Evolutionary conservation across 2,113 vertebrate species (phyloP), one percentile per base, ranked within the genome.

Genomic region (Clarias macrocephalus): DNA sequence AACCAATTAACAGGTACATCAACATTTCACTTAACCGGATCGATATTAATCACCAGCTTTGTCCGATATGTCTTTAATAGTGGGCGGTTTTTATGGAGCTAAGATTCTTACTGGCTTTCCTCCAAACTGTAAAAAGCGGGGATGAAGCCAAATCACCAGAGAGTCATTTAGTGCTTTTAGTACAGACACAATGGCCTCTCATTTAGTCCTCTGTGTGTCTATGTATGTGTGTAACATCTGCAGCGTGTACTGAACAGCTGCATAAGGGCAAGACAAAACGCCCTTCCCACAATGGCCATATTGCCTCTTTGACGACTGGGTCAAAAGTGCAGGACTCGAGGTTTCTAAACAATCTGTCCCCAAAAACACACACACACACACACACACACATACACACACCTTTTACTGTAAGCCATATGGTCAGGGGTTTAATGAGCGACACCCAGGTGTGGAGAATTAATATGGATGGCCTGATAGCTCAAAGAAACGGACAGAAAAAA

Each of bases 271-370:
- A 81, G 56, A 82, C 65, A 73, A 86, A 48, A 73, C 65, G 81
- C 63, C 73, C 37, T 79, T 86, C 84, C 60, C 72, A 12, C 28
- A 65, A 56, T 57, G 66, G 68, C 80, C 52, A n/a, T 85, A 85
- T 87, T 85, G 54, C 33, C n/a, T 66, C 25, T 56, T 12, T 68
- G 79, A 37, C 10, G 21, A 77, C 59, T n/a, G 82, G 88, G 75
- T 82, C 84, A 65, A 85, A 59, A 72, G 88, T 73, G 80, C 79
- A 84, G 52, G 52, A 79, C 83, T 85, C 54, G 28, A 62, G 82
- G 82, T 87, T 65, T 57, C 28, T 68, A 42, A 82, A 82, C 88
- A 87, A 89, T 89, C 88, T 85, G 86, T 79, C 84, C 57, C n/a
- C 59, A 33, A 54, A 56, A 54, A 13, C 37, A 52, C 23, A 15